Evolutionary conservation across 2,113 vertebrate species (phyloP).

Genomic region (Ptilorrhoa leucosticta): DNA sequence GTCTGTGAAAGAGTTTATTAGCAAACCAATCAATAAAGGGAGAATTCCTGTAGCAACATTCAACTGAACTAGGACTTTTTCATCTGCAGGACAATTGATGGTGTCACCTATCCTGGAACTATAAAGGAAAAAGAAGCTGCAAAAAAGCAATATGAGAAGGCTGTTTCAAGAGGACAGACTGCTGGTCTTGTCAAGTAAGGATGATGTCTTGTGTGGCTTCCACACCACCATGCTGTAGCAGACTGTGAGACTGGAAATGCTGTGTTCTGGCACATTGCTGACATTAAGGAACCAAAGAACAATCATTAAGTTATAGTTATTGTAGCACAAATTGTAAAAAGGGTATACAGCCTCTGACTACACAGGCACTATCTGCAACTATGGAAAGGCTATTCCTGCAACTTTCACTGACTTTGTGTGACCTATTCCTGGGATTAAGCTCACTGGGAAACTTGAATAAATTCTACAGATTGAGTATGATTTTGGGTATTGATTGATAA

Average conservation of each 20-base stretch:
- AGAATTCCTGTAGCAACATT: neutral
- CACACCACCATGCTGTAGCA: neutral
- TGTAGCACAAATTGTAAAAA: neutral
- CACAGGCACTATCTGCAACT: neutral
- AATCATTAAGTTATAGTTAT: neutral
- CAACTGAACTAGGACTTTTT: neutral
- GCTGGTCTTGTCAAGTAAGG: constrained; percentile 90
- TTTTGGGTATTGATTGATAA: neutral
- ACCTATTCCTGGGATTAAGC: neutral
- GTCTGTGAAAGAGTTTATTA: neutral
- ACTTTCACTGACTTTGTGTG: neutral
- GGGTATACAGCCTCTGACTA: neutral
- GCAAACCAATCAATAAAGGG: neutral
- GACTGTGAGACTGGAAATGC: neutral
- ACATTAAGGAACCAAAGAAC: neutral
- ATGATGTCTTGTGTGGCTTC: neutral
- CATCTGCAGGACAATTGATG: constrained; percentile 80
- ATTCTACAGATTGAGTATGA: neutral
- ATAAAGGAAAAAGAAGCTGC: constrained; percentile 90
- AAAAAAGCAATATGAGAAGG: constrained; percentile 83
- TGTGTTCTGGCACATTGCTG: neutral
- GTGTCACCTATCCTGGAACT: constrained; percentile 79
- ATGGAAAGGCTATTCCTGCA: neutral
- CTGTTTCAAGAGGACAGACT: constrained; percentile 86
- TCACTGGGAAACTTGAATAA: neutral